phyloP scores from a whole-genome alignment of 2,113 vertebrate genomes.

The Emydura subglobosa region DNA sequence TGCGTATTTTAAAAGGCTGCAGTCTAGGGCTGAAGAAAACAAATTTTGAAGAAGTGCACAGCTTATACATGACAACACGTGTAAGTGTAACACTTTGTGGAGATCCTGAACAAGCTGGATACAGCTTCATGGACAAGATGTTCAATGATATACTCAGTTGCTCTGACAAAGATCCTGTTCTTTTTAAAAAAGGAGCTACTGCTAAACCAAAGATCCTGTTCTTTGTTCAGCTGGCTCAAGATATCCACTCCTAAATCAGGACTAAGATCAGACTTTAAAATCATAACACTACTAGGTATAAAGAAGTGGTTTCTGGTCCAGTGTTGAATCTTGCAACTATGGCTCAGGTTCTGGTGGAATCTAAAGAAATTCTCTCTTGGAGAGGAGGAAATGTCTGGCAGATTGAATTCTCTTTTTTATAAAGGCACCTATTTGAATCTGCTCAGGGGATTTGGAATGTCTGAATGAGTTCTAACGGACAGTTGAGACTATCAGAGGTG shows the following conservation, averaged over 20 bases:
- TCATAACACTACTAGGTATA: not conserved
- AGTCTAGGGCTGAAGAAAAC: not conserved
- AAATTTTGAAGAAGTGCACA: not conserved
- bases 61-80: not conserved
- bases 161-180: not conserved
- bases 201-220: not conserved
- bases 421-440: not conserved
- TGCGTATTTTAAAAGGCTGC: not conserved
- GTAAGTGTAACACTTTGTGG: not conserved
- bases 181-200: not conserved
- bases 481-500: not conserved
- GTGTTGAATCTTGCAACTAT: not conserved
- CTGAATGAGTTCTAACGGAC: not conserved
- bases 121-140: not conserved
- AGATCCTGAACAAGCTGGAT: not conserved
- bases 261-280: not conserved
- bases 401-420: not conserved
- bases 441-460: not conserved
- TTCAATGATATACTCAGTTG: not conserved
- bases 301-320: not conserved
- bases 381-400: not conserved
- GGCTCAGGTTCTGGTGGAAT: not conserved
- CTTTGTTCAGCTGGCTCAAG: not conserved
- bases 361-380: not conserved
- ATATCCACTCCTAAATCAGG: not conserved